Evolutionary conservation across 2,888 invertebrate species (phyloP).

Genomic region (Heliconius ismenius): DNA sequence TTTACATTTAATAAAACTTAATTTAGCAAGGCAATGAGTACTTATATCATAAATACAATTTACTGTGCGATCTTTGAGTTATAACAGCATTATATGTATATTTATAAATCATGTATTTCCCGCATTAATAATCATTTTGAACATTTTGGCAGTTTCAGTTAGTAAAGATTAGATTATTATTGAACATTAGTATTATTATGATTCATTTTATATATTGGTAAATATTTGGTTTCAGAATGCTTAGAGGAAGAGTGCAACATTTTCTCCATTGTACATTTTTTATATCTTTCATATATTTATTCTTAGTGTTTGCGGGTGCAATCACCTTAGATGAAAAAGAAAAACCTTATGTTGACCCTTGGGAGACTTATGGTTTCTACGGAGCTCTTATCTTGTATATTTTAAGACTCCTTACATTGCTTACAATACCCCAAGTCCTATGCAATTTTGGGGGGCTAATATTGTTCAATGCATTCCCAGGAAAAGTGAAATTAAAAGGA

Average conservation of each 20-base stretch:
- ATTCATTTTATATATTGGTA: neutral
- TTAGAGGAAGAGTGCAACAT: slow-evolving; percentile 89
- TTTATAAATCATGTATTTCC: neutral
- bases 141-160: neutral
- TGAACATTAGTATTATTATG: neutral
- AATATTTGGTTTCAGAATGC: slow-evolving; percentile 70
- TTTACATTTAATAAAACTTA: neutral
- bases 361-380: slow-evolving; percentile 89
- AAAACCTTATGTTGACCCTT: slow-evolving; percentile 87
- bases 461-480: slow-evolving; percentile 96
- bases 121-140: neutral
- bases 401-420: slow-evolving; percentile 89
- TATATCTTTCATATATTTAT: slow-evolving; percentile 86
- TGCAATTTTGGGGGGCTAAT: slow-evolving; percentile 93
- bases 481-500: slow-evolving; percentile 92
- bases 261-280: slow-evolving; percentile 89
- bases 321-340: slow-evolving; percentile 82
- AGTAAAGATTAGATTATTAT: neutral
- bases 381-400: slow-evolving; percentile 89
- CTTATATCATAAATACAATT: neutral
- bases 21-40: neutral
- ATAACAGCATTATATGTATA: too few species aligned
- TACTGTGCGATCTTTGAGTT: neutral
- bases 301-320: slow-evolving; percentile 86
- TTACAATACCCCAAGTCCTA: slow-evolving; percentile 93